Conservation (phyloP, 1,140 invertebrate species). For the Wiebesia pumilae region DNA sequence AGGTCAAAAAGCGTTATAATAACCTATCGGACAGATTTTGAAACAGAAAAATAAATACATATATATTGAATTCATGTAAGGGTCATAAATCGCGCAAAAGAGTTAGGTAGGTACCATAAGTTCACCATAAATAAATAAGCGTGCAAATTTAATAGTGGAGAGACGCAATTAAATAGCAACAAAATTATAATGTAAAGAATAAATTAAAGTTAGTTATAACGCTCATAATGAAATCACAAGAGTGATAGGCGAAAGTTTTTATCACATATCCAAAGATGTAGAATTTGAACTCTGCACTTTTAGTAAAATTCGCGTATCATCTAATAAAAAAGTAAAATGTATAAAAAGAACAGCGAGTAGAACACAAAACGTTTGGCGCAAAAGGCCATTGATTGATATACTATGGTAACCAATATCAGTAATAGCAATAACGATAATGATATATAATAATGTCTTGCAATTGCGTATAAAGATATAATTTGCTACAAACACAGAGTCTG, state of each 20-base stretch:
- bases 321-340: background rate
- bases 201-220: constrained; percentile 18
- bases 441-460: constrained; percentile 66
- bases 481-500: constrained; percentile 74
- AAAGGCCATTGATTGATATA: background rate
- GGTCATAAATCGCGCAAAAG: constrained; percentile 58
- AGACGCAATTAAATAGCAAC: constrained; percentile 24
- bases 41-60: constrained; percentile 53
- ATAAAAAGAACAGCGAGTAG: background rate
- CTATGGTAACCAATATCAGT: constrained; percentile 33
- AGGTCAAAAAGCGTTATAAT: constrained; percentile 68
- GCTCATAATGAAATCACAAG: background rate
- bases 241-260: background rate
- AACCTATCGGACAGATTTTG: constrained; percentile 69
- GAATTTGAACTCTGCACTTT: background rate
- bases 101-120: constrained; percentile 62
- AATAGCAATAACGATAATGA: constrained; percentile 52
- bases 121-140: constrained; percentile 67
- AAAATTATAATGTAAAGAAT: constrained; percentile 22
- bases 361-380: background rate
- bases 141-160: constrained; percentile 65
- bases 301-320: background rate
- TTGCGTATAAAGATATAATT: constrained; percentile 71
- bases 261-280: background rate
- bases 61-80: constrained; percentile 42